Evolutionary conservation across 2,797 vertebrate genomes (phyloP).

Genomic region (Halcyon chelicuti): DNA sequence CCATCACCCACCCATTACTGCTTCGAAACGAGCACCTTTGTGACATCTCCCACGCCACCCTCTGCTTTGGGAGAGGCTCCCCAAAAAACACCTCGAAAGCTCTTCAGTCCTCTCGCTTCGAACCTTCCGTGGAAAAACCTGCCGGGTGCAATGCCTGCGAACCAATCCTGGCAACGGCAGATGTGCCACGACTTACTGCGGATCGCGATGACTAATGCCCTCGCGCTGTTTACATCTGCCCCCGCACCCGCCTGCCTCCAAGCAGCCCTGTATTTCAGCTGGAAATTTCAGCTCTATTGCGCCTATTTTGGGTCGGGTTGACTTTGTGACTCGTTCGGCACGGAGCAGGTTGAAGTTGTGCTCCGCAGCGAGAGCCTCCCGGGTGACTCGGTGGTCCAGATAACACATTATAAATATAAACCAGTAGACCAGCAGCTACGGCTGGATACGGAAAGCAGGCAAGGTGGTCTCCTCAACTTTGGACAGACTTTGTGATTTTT

Average conservation of each 20-base stretch:
- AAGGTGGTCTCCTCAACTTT: not conserved
- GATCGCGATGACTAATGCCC: slow-evolving; percentile 13
- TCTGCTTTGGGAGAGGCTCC: not conserved
- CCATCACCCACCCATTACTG: slow-evolving; percentile 56
- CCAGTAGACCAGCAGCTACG: not conserved
- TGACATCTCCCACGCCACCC: slow-evolving; percentile 18
- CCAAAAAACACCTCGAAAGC: not conserved
- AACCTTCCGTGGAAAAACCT: not conserved
- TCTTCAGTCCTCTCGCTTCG: not conserved
- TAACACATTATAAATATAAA: not conserved
- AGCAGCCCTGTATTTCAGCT: not conserved
- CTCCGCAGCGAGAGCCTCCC: not conserved
- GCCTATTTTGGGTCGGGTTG: not conserved
- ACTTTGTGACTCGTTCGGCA: not conserved
- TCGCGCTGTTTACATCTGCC: not conserved
- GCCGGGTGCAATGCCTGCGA: not conserved
- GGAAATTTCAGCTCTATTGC: not conserved
- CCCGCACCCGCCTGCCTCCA: not conserved
- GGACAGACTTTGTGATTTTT: not conserved
- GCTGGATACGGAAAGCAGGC: not conserved
- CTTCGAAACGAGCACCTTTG: slow-evolving; percentile 26
- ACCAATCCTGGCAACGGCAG: not conserved
- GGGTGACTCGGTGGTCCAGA: fast-evolving
- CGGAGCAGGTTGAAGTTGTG: not conserved
- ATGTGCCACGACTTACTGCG: not conserved